Base-by-base conservation (phyloP, 2,797 vertebrate genomes). In the Antrozous pallidus region DNA sequence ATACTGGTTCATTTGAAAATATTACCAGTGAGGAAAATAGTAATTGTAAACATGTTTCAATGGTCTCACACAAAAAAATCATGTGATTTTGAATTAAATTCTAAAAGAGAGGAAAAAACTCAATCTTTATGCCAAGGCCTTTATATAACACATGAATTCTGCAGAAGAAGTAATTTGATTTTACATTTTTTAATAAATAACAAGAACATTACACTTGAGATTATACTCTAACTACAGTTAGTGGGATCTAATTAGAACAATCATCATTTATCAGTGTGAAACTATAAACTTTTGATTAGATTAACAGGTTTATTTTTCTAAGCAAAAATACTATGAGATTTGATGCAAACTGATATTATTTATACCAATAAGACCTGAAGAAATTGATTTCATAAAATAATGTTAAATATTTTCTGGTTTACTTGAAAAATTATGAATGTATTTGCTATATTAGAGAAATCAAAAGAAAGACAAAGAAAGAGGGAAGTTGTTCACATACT, bases 241-340 rank as follows among this genome's bases (percentile, higher is more conserved):
- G 65, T 45, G 70, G n/a, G 3, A 70, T 90, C 67, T 78, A 86
- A 92, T 84, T 95, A 70, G 8, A 63, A 31, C 69, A 65, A 95
- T 92, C 51, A 95, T 94, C 67, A 87, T 92, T 47, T 83, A 94
- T 93, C 81, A 93, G 8, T 79, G 38, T 82, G 33, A 96, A 95
- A 95, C 2, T 80, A 47, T 40, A 42, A 94, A 47, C 13, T 63
- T 88, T 54, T 42, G 88, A 90, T 96, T 94, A 96, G 78, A 94
- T 91, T 79, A 95, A 84, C 42, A 65, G 9, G 10, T 61, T 91
- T 73, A 63, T 90, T 85, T 94, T 89, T 88, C 79, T 28, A 81
- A 96, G 88, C 36, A 67, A 94, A 90, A 79, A 56, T 78, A 31
- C 18, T 73, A 12, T 49, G 31, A 70, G 28, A 92, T 77, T 88